phyloP scores from a whole-genome alignment of 2,888 invertebrate species.

The Cheilosia variabilis region DNA sequence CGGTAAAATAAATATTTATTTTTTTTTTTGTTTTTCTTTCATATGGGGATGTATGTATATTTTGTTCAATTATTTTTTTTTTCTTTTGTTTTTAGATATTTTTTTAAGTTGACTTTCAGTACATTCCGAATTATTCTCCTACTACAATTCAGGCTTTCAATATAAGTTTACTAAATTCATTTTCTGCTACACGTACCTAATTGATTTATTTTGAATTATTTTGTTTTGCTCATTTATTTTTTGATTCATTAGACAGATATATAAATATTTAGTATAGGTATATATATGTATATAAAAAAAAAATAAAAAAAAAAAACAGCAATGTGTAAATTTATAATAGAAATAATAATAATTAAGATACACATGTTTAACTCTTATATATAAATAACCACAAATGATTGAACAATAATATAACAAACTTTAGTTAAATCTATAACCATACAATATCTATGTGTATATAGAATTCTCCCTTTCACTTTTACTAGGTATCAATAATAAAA shows the following conservation, averaged over 20 bases:
- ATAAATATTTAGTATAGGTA: not conserved
- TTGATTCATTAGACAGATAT: not conserved
- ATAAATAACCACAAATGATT: constrained; percentile 15
- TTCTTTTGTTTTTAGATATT: not conserved
- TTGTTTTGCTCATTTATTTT: not conserved
- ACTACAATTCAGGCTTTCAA: constrained; percentile 26
- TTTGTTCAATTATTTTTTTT: constrained; percentile 6
- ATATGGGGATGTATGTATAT: constrained; percentile 12
- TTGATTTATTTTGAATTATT: not conserved
- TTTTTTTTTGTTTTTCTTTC: not conserved
- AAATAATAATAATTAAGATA: constrained; percentile 8
- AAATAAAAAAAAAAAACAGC: not conserved
- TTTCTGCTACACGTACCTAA: constrained; percentile 3
- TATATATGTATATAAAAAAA: not conserved
- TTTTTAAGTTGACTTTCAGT: constrained; percentile 19
- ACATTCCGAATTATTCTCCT: constrained; percentile 20
- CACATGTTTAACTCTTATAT: constrained; percentile 4
- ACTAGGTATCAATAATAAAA: not conserved
- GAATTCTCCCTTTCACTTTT: not conserved
- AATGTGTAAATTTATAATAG: not conserved
- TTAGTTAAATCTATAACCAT: constrained; percentile 13
- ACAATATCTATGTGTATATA: not conserved
- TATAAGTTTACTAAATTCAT: constrained; percentile 7
- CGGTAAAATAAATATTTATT: constrained; percentile 23
- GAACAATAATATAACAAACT: constrained; percentile 18